Conservation (phyloP, 2,888 invertebrate genomes). For the Halocaridina rubra region DNA sequence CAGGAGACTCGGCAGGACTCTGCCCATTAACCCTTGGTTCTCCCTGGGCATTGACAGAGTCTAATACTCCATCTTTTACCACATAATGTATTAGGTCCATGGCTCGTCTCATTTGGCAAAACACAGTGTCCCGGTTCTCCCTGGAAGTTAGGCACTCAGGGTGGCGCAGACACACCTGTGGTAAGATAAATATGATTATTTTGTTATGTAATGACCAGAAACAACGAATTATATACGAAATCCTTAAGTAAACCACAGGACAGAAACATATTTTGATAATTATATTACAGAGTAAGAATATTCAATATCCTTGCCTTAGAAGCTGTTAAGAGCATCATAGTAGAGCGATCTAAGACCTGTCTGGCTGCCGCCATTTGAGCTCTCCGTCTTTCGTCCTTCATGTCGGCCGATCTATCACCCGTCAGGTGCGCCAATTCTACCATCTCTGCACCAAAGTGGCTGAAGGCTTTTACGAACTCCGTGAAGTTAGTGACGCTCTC, state of each 20-base stretch:
- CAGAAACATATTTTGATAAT: too few species aligned
- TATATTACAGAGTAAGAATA: too few species aligned
- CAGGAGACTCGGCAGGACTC: conserved; percentile 55
- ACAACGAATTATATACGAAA: too few species aligned
- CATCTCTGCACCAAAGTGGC: conserved; percentile 98
- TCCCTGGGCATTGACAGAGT: conserved; percentile 68
- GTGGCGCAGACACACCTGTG: conserved; percentile 89
- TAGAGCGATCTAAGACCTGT: conserved; percentile 93
- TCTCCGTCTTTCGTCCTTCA: conserved; percentile 88
- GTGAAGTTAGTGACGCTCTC: conserved; percentile 74
- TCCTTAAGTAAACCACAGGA: too few species aligned
- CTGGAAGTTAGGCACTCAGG: conserved; percentile 92
- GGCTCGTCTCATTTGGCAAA: conserved; percentile 96
- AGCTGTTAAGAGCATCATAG: conserved; percentile 95
- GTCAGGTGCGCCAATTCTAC: conserved; percentile 96
- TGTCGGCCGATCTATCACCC: conserved; percentile 73
- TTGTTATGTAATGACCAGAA: too few species aligned
- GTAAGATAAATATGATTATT: too few species aligned
- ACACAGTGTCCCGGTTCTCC: conserved; percentile 96
- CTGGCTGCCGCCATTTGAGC: conserved; percentile 97
- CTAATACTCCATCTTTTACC: conserved; percentile 93
- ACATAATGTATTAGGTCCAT: conserved; percentile 98
- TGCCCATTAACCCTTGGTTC: conserved; percentile 61
- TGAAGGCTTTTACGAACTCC: conserved; percentile 98
- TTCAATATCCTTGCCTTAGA: conserved; percentile 83